phyloP scores from a whole-genome alignment of 2,113 vertebrate genomes.

The Myrmophylax atrothorax region DNA sequence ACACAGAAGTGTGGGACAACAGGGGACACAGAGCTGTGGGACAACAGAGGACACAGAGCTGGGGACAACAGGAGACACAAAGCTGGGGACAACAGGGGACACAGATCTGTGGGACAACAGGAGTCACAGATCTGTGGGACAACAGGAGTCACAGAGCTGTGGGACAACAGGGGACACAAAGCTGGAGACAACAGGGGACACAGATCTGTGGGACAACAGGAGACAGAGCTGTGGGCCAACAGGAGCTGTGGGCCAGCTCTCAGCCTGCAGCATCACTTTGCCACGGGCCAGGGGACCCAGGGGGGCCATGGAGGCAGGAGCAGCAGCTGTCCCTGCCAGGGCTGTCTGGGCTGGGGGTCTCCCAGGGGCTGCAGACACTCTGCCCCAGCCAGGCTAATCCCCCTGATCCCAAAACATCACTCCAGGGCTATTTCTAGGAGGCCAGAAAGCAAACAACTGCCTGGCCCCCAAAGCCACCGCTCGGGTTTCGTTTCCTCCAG shows the following conservation, averaged over 20 bases:
- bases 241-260: too few species aligned
- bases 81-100: too few species aligned
- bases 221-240: neutral
- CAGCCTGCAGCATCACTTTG: neutral
- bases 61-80: too few species aligned
- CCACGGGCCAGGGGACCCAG: neutral
- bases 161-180: neutral
- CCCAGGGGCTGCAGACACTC: neutral
- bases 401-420: neutral
- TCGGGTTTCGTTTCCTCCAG: neutral
- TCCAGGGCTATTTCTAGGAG: neutral
- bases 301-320: neutral
- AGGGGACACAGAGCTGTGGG: too few species aligned
- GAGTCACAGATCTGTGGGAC: too few species aligned
- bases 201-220: neutral
- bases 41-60: too few species aligned
- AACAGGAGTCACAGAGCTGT: neutral
- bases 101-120: too few species aligned
- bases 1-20: too few species aligned
- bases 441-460: neutral
- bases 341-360: neutral
- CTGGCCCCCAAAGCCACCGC: neutral
- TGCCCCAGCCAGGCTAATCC: neutral
- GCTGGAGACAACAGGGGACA: neutral
- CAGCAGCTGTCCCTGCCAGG: neutral